phyloP scores from a whole-genome alignment of 2,888 invertebrate species.

The Epirrita christyi region DNA sequence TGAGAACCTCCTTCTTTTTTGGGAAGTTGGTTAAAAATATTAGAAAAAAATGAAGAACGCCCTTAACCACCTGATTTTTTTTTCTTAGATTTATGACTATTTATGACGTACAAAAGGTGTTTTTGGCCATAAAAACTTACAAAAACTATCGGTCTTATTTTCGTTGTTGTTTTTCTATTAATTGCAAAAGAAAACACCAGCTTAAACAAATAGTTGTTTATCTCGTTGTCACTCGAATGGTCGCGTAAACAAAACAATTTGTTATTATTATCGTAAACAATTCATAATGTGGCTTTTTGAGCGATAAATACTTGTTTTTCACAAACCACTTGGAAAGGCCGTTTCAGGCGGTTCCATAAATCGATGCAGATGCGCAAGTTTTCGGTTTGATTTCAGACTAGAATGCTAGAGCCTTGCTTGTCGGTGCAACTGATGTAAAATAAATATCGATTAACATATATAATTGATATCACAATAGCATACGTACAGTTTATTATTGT shows the following conservation, averaged over 20 bases:
- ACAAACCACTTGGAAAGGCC: conserved; percentile 5
- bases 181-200: conserved; percentile 9
- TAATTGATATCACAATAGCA: too few species aligned
- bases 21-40: too few species aligned
- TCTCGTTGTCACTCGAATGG: conserved; percentile 28
- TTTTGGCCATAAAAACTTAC: background rate
- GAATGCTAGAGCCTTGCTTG: too few species aligned
- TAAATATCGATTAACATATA: too few species aligned
- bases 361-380: conserved; percentile 9
- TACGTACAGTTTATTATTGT: too few species aligned
- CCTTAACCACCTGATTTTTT: too few species aligned
- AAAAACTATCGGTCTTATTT: background rate
- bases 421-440: too few species aligned
- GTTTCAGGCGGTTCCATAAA: conserved; percentile 7
- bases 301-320: conserved; percentile 29
- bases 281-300: conserved; percentile 30
- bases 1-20: too few species aligned
- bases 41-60: background rate
- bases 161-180: conserved; percentile 9
- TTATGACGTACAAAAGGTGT: too few species aligned
- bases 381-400: too few species aligned
- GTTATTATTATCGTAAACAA: conserved; percentile 37
- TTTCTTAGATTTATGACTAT: too few species aligned
- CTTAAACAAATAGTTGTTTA: conserved; percentile 23
- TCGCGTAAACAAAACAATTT: conserved; percentile 43